These are phyloP conservation scores for Sminthurinus aureus DNA, from an alignment of 2,888 invertebrate species.

Conservation along the genomic window DNA sequence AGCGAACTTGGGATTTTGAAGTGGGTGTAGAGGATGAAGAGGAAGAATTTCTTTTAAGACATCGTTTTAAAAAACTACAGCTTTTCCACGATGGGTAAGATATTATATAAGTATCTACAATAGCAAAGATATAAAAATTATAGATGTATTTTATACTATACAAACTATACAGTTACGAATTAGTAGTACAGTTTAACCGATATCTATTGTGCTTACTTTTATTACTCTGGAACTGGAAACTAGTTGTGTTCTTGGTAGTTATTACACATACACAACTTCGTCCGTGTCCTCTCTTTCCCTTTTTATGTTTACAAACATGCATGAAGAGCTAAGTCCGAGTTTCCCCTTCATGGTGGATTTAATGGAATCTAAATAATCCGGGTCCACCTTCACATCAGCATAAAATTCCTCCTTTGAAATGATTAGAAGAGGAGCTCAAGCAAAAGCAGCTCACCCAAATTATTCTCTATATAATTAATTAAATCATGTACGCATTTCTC, in stretches of 20 bases:
- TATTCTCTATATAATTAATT: not conserved
- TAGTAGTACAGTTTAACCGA: not conserved
- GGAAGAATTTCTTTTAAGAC: not conserved
- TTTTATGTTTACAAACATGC: not conserved
- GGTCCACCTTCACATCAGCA: not conserved
- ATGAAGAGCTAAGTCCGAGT: no score
- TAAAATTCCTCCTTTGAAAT: not conserved
- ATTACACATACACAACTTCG: no score
- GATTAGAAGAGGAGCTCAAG: not conserved
- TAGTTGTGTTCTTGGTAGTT: no score
- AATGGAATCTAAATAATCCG: not conserved
- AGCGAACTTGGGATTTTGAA: no score
- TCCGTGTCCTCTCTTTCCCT: not conserved
- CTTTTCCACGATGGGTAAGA: not conserved
- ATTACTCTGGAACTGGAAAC: not conserved
- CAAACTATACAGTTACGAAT: not conserved
- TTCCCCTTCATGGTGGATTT: not conserved
- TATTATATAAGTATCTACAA: not conserved
- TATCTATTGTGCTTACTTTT: not conserved
- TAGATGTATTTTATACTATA: no score
- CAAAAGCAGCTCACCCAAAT: not conserved
- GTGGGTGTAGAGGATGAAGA: not conserved
- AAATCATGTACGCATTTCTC: not conserved
- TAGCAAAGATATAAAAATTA: not conserved
- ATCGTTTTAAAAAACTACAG: conserved; percentile 15